phyloP scores from a whole-genome alignment of 1,140 invertebrate genomes.

The Ceratina japonica region DNA sequence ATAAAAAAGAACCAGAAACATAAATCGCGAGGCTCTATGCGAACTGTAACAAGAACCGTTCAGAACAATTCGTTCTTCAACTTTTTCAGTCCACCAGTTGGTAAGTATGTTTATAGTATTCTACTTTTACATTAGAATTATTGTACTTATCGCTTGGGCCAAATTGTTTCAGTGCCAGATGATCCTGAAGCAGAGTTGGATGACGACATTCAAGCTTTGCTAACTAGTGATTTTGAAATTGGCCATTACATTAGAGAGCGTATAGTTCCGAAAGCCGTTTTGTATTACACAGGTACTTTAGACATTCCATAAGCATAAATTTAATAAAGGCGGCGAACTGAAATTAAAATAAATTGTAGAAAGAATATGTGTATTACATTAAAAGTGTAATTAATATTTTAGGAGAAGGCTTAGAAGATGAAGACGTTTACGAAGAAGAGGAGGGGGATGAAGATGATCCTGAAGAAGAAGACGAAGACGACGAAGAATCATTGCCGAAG shows the following conservation, averaged over 20 bases:
- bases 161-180: conserved; percentile 79
- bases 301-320: no score
- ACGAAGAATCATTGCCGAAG: conserved; percentile 65
- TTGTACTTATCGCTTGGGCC: background rate
- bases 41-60: conserved; percentile 96
- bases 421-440: conserved; percentile 87
- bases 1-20: conserved; percentile 99
- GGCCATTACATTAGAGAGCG: conserved; percentile 98
- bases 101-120: conserved; percentile 72
- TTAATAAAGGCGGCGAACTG: no score
- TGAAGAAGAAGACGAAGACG: conserved; percentile 76
- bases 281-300: conserved; percentile 93
- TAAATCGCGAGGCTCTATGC: conserved; percentile 93
- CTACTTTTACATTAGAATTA: conserved; percentile 2
- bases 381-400: conserved; percentile 35
- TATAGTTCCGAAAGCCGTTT: conserved; percentile 94
- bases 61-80: conserved; percentile 99
- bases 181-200: conserved; percentile 85
- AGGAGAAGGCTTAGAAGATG: conserved; percentile 88
- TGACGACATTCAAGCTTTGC: conserved; percentile 86
- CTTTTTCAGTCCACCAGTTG: conserved; percentile 95
- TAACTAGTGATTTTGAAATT: conserved; percentile 97
- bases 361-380: background rate
- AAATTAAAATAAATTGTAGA: background rate
- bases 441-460: conserved; percentile 80